Evolutionary conservation across 2,888 invertebrate genomes (phyloP), one percentile per base, ranked within the genome.

Genomic region (Tachina fera): DNA sequence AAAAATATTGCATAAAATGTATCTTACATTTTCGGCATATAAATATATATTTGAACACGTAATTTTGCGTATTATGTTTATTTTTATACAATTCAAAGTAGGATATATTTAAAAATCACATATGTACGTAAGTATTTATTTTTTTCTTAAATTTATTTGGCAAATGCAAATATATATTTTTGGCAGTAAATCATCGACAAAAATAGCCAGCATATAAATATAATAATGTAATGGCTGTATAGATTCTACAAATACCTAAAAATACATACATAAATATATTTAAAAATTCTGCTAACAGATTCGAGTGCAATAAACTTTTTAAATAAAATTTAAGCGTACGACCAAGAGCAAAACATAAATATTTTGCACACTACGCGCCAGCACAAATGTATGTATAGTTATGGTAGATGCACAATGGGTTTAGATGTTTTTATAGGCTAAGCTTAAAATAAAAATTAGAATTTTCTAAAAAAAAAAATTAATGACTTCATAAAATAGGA

Each of bases 111-210:
- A 22, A 58, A 67, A 16, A 31, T 22, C 43, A 45, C n/a, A 49
- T 49, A 13, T 41, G 9, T 14, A 45, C 49, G 9, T 47, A 16
- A 39, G 0, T 45, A 5, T 13, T n/a, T 51, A 56, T 41, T 31
- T 60, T 22, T 13, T 53, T 65, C 49, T 19, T 58, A 39, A 11
- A n/a, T 56, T 56, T 71, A 63, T 72, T 80, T 65, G 80, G 65
- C 67, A 60, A 80, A 74, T 22, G 31, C 63, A 74, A 74, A 80
- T 53, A 81, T 63, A 82, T 63, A 82, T 82, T 83, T 77, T 71
- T 83, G 82, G 82, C 77, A 83, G 76, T 83, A 83, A 68, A 83
- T 76, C 77, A 65, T 71, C 82, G 45, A 49, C 51, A 9, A 45
- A 49, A 47, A 1, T 10, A 58, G 22, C 31, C 47, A 31, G 31